phyloP scores from a whole-genome alignment of 2,888 invertebrate genomes.

The Branchinecta sandiegonensis region DNA sequence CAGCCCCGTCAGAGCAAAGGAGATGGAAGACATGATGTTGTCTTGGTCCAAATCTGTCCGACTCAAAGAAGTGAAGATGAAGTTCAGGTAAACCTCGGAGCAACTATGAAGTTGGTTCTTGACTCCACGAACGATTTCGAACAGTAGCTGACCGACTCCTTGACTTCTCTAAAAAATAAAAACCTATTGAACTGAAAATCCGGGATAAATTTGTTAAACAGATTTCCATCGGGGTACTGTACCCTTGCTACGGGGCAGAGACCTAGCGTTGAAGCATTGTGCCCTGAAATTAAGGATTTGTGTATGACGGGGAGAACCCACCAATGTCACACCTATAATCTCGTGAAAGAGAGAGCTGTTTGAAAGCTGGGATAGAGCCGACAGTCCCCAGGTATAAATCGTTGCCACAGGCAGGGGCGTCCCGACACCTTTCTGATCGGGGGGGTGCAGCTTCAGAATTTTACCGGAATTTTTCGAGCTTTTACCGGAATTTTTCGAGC shows the following conservation, averaged over 20 bases:
- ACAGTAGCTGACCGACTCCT: constrained; percentile 73
- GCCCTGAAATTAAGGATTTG: too few relatives aligned
- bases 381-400: neutral
- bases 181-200: neutral
- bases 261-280: too few relatives aligned
- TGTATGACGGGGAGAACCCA: neutral
- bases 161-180: constrained; percentile 46
- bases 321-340: constrained; percentile 25
- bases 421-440: too few relatives aligned
- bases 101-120: constrained; percentile 71
- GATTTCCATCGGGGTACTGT: too few relatives aligned
- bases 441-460: too few relatives aligned
- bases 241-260: too few relatives aligned
- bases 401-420: too few relatives aligned
- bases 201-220: too few relatives aligned
- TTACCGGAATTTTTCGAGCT: too few relatives aligned
- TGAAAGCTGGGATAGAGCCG: neutral
- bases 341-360: too few relatives aligned
- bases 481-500: too few relatives aligned
- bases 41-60: constrained; percentile 16
- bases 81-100: constrained; percentile 51
- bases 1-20: constrained; percentile 48
- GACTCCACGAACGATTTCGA: constrained; percentile 72
- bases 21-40: constrained; percentile 47
- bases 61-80: constrained; percentile 48